These are phyloP conservation scores for Prionailurus bengalensis DNA, from an alignment of 2,113 vertebrate species.

Conservation along the genomic window DNA sequence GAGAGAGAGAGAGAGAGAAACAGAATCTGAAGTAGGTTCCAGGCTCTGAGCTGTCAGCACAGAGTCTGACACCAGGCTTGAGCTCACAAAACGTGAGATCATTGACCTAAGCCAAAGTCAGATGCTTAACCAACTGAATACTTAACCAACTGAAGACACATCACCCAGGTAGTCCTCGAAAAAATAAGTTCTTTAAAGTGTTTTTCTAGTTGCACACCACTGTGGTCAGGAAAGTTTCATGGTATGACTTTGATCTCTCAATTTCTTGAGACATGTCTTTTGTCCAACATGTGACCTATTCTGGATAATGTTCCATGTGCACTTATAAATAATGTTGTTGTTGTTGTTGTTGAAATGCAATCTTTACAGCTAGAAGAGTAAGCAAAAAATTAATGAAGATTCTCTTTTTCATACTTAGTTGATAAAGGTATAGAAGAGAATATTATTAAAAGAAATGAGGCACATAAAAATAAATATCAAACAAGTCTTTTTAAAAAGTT, in stretches of 20 bases:
- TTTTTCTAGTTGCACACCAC: neutral
- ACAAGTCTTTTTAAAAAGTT: neutral
- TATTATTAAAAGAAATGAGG: constrained; percentile 3
- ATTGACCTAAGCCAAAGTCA: too few species aligned
- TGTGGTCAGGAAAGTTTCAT: neutral
- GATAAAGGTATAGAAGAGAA: neutral
- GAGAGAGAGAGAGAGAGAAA: too few species aligned
- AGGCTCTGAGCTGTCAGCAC: too few species aligned
- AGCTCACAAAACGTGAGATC: too few species aligned
- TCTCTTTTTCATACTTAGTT: neutral
- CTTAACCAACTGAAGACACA: too few species aligned
- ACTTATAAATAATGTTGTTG: neutral
- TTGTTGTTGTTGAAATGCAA: neutral
- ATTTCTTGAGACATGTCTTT: neutral
- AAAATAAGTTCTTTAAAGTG: neutral
- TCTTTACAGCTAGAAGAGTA: neutral
- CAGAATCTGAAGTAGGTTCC: too few species aligned
- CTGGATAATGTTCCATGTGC: neutral
- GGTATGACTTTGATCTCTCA: neutral
- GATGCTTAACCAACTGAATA: too few species aligned
- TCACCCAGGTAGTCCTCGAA: neutral
- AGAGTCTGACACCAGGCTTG: too few species aligned
- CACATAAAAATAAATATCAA: constrained; percentile 23
- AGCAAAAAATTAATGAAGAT: neutral
- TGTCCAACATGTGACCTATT: neutral